Evolutionary conservation across 2,888 invertebrate genomes (phyloP).

Genomic region (Acronicta psi): DNA sequence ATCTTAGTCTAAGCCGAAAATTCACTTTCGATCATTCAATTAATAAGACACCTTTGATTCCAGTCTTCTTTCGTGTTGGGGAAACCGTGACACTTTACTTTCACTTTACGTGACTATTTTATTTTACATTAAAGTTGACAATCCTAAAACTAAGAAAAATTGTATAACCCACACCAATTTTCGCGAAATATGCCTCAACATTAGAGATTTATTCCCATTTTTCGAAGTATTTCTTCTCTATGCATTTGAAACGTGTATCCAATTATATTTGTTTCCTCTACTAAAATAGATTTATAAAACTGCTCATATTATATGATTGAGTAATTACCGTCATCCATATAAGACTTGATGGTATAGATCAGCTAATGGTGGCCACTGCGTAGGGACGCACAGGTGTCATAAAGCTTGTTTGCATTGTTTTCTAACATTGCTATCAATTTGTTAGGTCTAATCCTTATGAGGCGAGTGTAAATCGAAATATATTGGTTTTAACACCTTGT

Average conservation of each 20-base stretch:
- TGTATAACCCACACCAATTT: no score
- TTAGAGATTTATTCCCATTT: neutral
- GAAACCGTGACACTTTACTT: no score
- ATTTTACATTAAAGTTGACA: no score
- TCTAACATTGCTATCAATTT: conserved; percentile 52
- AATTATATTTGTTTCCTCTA: conserved; percentile 5
- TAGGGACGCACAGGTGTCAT: conserved; percentile 42
- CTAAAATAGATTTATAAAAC: conserved; percentile 4
- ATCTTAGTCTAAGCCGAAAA: no score
- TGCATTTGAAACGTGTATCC: no score
- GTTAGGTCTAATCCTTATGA: conserved; percentile 52
- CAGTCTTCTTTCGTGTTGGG: no score
- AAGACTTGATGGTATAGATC: conserved; percentile 22
- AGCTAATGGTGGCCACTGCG: conserved; percentile 27
- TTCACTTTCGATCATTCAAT: no score
- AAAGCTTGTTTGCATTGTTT: conserved; percentile 47
- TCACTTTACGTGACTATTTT: no score
- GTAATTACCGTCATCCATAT: conserved; percentile 28
- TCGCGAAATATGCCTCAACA: no score
- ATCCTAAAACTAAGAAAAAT: no score
- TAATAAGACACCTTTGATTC: no score
- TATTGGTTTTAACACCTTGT: conserved; percentile 76
- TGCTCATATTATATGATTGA: conserved; percentile 25
- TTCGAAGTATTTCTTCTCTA: neutral
- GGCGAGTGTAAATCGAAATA: conserved; percentile 67